Percentiles rank a stretch among this genome's conserved stretches.
phyloP scores from a whole-genome alignment of 2,113 vertebrate species.

The Pseudopodoces humilis region DNA sequence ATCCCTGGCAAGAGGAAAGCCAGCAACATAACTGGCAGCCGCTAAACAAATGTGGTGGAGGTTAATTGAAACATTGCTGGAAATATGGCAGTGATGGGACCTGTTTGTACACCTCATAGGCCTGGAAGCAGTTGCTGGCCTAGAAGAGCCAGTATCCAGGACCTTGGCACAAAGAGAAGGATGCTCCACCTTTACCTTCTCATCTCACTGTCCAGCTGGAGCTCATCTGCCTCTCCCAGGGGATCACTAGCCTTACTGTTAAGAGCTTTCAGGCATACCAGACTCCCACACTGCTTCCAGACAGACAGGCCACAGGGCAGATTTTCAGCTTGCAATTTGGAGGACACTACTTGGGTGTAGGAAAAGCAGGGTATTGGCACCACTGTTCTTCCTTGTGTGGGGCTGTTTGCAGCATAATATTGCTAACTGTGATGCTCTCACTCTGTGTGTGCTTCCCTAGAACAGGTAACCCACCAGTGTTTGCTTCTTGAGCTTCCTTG shows the following conservation, averaged over 20 bases:
- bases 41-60: neutral
- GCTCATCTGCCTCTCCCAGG: neutral
- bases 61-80: neutral
- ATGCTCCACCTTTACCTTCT: neutral
- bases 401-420: neutral
- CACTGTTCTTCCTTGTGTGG: accelerated
- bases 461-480: neutral
- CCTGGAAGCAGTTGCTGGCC: neutral
- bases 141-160: neutral
- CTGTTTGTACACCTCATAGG: neutral
- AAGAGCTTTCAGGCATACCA: neutral
- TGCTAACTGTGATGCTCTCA: accelerated
- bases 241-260: neutral
- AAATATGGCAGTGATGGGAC: neutral
- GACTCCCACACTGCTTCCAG: neutral
- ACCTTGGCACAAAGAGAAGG: neutral
- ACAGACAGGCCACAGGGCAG: neutral
- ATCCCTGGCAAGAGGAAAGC: neutral
- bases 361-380: neutral
- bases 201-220: neutral
- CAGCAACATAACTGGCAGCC: neutral
- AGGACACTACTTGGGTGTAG: neutral
- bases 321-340: neutral
- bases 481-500: neutral
- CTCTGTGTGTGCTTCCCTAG: neutral